Base-by-base conservation (phyloP, 2,797 vertebrate genomes). In the Natrix natrix region DNA sequence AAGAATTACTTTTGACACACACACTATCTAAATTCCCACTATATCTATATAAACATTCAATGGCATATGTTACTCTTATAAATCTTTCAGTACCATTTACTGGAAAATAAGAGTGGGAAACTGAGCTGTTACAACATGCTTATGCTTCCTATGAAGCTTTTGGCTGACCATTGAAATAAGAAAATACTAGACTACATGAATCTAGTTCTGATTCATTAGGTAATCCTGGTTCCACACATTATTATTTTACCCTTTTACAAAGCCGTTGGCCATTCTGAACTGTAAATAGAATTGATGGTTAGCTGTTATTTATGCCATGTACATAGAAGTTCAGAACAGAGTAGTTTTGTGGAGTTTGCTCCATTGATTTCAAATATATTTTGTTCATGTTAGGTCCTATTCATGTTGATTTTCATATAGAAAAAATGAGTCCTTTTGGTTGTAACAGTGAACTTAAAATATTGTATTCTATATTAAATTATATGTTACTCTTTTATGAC, bases 31-130 rank as follows among this genome's bases (percentile, higher is more conserved):
- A 69, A 78, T 11, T 17, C 66, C 7, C 12, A 0, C 92, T 94
- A 91, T 24, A 48, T 95, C 92, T 91, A 1, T 90, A 94, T 92
- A 32, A 87, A 3, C 26, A 91, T 94, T 83, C 48, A 83, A 83
- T 83, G 43, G 78, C 43, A 89, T 90, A 2, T 91, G 24, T 90
- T 90, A 57, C 66, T 2, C 56, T 96, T 8, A 24, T 93, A 61
- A 37, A 32, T 48, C 95, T 94, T 83, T 94, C 57, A 93, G 94
- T 93, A n/a, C 91, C 0, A 12, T 69, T 16, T 10, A 4, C 86
- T 4, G 89, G 78, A 83, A 83, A 83, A 48, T 83, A 20, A 48
- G 43, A 83, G 37, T 83, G 78, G 78, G 20, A 83, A 83, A 83
- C 43, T 83, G 20, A 83, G 20, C 37, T 43, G 17, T 83, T 43